phyloP scores from a whole-genome alignment of 1,140 invertebrate genomes.

The Nautilus pompilius region DNA sequence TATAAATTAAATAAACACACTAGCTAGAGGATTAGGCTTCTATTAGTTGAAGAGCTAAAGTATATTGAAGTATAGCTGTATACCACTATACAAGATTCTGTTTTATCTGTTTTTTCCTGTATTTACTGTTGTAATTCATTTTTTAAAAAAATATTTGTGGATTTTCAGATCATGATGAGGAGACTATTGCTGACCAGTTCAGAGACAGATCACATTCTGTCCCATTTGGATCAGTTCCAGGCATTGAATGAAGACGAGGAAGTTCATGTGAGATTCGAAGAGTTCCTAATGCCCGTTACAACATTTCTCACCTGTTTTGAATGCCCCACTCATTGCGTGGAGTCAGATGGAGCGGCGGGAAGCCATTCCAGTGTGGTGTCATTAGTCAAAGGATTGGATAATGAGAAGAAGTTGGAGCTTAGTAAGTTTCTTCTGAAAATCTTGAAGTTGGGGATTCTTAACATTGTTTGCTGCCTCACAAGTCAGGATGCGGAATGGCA shows the following conservation, averaged over 20 bases:
- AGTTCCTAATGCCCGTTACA: conserved; percentile 17
- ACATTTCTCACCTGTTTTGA: conserved; percentile 45
- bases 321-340: conserved; percentile 25
- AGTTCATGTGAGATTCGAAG: conserved; percentile 27
- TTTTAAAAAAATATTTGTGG: too few species aligned
- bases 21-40: too few species aligned
- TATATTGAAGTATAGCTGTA: too few species aligned
- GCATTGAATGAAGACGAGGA: conserved; percentile 5
- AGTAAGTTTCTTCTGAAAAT: conserved; percentile 20
- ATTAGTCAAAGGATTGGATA: conserved; percentile 28
- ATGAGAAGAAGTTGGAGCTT: conserved; percentile 33
- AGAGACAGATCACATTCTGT: conserved; percentile 32
- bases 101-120: too few species aligned
- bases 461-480: background rate
- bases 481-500: too few species aligned
- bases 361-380: conserved; percentile 14
- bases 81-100: too few species aligned
- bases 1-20: too few species aligned
- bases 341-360: conserved; percentile 17
- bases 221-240: conserved; percentile 20
- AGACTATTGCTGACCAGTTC: conserved; percentile 28
- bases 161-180: conserved; percentile 14
- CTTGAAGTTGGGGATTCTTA: background rate
- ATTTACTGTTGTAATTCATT: too few species aligned
- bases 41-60: too few species aligned